Base-by-base conservation (phyloP, 2,888 invertebrate species). In the Xylota sylvarum region DNA sequence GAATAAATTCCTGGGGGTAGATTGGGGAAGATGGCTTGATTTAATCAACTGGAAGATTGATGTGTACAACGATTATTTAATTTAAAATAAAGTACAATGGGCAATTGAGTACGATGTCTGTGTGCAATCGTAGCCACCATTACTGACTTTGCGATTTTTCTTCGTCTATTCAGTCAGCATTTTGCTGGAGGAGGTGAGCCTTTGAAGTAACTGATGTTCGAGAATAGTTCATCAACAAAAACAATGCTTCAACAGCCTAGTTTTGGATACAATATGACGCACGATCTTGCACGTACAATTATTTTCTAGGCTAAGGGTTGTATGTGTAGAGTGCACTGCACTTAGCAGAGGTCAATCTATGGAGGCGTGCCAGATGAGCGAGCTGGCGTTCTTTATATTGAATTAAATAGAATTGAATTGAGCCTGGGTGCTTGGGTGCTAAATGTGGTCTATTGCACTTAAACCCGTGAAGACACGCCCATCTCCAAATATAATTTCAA, bases 31-130 rank as follows among this genome's bases (percentile, higher is more conserved):
- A 58, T 50, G 69, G 56, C 52, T 77, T 86, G 81, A 86, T 82
- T 86, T 19, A 86, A 86, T 86, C 52, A 85, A 76, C 69, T 52
- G 35, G 46, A 56, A 32, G 60, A 65, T 86, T 77, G 65, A 55
- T 17, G 50, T 72, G 50, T 27, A 52, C 40, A 67, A 17, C 67
- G 72, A 82, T 86, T 86, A 86, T 82, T 37, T 65, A 86, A 86
- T 86, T 86, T 77, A 86, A 69, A 72, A 60, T 73, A 32, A 82
- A 65, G 37, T 78, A 76, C 48, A 65, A 10, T 43, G 9, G 5
- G 30, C 65, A 72, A 81, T 85, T 76, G 58, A 48, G 37, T 19
- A 40, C 37, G 55, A 50, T 56, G 58, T 55, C 30, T 48, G n/a
- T 46, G 10, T 50, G 23, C 14, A 10, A 10, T 23, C 23, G 23